These are phyloP conservation scores for Elgaria multicarinata DNA, from an alignment of 2,113 vertebrate species.

Conservation along the genomic window DNA sequence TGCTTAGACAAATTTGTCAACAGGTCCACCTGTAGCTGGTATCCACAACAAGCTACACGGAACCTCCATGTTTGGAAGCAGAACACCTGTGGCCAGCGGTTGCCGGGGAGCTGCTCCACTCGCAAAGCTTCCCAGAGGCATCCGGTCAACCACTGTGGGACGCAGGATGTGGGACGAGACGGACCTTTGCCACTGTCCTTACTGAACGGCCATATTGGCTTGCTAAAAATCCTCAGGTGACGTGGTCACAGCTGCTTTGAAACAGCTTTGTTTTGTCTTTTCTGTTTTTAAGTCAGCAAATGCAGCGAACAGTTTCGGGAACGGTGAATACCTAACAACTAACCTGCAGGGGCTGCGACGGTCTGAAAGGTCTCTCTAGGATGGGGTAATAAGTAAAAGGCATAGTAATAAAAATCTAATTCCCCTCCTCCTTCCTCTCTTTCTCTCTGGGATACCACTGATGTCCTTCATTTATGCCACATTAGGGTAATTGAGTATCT, in stretches of 20 bases:
- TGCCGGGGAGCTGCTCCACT: background rate
- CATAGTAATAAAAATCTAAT: background rate
- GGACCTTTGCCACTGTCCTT: background rate
- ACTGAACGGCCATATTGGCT: background rate
- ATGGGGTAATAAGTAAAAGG: background rate
- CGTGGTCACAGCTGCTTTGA: background rate
- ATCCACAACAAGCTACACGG: background rate
- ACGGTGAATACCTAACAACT: too few relatives aligned
- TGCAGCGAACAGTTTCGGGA: too few relatives aligned
- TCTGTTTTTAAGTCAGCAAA: background rate
- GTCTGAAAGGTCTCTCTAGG: background rate
- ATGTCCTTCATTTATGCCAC: conserved; percentile 56
- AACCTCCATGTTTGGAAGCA: background rate
- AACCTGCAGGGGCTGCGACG: background rate
- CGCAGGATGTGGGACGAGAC: background rate
- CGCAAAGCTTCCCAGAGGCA: background rate
- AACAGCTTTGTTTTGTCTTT: background rate
- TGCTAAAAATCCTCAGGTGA: conserved; percentile 22
- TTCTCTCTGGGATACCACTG: conserved; percentile 30
- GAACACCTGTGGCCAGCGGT: background rate
- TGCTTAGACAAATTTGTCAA: background rate
- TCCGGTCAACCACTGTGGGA: background rate
- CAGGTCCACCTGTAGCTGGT: background rate
- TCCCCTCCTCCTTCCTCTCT: background rate
- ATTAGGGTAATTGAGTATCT: conserved; percentile 60